phyloP scores from a whole-genome alignment of 1,140 invertebrate species.

The Episyrphus balteatus region DNA sequence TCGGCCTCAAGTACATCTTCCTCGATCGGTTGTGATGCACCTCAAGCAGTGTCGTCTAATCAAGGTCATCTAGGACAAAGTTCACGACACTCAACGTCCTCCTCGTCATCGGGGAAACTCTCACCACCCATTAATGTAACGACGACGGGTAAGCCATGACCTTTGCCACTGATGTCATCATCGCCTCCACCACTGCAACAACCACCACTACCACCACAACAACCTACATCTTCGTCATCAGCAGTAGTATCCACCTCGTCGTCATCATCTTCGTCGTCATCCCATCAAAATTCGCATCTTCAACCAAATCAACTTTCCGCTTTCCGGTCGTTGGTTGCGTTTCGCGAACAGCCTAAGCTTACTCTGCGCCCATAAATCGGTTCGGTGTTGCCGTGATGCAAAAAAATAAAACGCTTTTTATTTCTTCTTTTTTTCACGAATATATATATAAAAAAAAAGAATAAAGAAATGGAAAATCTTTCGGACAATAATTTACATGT shows the following conservation, averaged over 20 bases:
- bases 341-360: constrained; percentile 29
- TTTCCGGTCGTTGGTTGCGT: constrained; percentile 31
- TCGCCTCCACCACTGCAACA: constrained; percentile 3
- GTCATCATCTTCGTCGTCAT: constrained; percentile 3
- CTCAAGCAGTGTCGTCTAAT: constrained; percentile 12
- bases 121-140: constrained; percentile 31
- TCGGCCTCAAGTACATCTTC: constrained; percentile 48
- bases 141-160: constrained; percentile 33
- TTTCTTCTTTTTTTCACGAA: neutral
- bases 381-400: constrained; percentile 7
- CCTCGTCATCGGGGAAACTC: constrained; percentile 30
- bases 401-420: neutral
- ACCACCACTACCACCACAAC: constrained; percentile 1
- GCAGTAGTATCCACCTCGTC: constrained; percentile 18
- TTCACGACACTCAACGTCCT: constrained; percentile 33
- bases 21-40: constrained; percentile 33
- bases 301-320: constrained; percentile 14
- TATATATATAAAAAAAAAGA: neutral
- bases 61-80: constrained; percentile 14
- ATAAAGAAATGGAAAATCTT: constrained; percentile 12
- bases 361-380: constrained; percentile 19
- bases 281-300: too few relatives aligned
- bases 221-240: constrained; percentile 7
- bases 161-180: constrained; percentile 12
- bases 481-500: constrained; percentile 40